Conservation (phyloP, 2,113 vertebrate genomes). For the Scomber japonicus region DNA sequence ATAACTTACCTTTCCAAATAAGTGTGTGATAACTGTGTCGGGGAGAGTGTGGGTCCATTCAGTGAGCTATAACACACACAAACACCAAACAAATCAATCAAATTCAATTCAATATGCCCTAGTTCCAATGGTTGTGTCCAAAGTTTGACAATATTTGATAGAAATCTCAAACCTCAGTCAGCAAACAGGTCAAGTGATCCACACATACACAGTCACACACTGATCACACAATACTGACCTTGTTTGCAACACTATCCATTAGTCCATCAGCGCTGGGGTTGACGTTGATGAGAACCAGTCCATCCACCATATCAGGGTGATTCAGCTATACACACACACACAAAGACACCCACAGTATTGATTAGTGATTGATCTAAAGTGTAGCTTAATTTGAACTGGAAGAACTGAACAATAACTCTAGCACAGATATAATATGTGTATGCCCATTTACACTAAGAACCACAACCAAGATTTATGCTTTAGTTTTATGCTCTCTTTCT, state of each 20-base stretch:
- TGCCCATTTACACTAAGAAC: not conserved
- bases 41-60: constrained; percentile 93
- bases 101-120: not conserved
- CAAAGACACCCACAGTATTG: not conserved
- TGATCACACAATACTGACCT: constrained; percentile 80
- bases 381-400: not conserved
- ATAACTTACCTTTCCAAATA: constrained; percentile 91
- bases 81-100: not conserved
- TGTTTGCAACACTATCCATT: constrained; percentile 92
- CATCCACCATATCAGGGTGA: constrained; percentile 92
- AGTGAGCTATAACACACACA: constrained; percentile 85
- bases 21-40: constrained; percentile 91
- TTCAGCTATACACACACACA: constrained; percentile 85
- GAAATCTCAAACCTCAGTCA: not conserved
- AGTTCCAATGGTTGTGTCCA: not conserved
- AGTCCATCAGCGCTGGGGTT: constrained; percentile 92
- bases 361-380: not conserved
- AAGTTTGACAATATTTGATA: not conserved
- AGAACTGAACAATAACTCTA: not conserved
- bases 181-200: not conserved
- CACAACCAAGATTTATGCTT: not conserved
- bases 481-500: too few species aligned
- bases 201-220: not conserved
- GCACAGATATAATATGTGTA: not conserved
- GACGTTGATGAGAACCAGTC: constrained; percentile 94